Base-by-base conservation (phyloP, 2,888 invertebrate species). In the Cyclophora albipunctata region DNA sequence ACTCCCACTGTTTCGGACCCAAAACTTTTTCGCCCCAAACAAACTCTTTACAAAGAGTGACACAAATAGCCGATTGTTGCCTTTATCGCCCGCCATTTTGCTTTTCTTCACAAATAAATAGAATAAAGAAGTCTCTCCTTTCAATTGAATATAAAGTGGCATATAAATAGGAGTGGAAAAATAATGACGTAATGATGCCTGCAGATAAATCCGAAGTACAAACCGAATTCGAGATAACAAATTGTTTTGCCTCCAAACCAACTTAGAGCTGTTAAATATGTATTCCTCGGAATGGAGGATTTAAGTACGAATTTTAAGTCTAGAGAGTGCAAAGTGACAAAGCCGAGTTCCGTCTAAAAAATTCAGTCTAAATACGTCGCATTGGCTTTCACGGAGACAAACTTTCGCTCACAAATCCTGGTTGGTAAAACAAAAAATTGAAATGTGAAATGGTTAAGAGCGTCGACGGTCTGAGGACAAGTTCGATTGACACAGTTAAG, bases 381-480 rank as follows among this genome's bases (percentile, higher is more conserved):
- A 59, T 56, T 58, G 60, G 63, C 64, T 67, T 67, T 63, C 55
- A 51, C 60, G 63, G 54, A 51, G 49, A 53, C 50, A 60, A 71
- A 73, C 67, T 67, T 73, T 64, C 49, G 50, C 52, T 59, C 58
- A 49, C 53, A 61, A 66, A 59, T 59, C 62, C 65, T 63, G 58
- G 59, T 56, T 54, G 52, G 48, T 45, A 52, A 62, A 70, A 69
- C 69, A 69, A 64, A 70, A 64, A 68, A 70, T 71, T 67, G 57
- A 66, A 71, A 70, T 67, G 66, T 67, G 56, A 59, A 50, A 67
- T 63, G 68, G 73, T 69, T 63, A 63, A 64, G 60, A 65, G 58
- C 66, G 64, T 49, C 59, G 64, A 65, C 71, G 66, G 60, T 52
- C 58, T 60, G 61, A 55, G 60, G 55, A 33, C 57, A 64, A 69